Evolutionary conservation across 2,113 vertebrate species (phyloP), one percentile per base, ranked within the genome.

Genomic region (Melanerpes formicivorus): DNA sequence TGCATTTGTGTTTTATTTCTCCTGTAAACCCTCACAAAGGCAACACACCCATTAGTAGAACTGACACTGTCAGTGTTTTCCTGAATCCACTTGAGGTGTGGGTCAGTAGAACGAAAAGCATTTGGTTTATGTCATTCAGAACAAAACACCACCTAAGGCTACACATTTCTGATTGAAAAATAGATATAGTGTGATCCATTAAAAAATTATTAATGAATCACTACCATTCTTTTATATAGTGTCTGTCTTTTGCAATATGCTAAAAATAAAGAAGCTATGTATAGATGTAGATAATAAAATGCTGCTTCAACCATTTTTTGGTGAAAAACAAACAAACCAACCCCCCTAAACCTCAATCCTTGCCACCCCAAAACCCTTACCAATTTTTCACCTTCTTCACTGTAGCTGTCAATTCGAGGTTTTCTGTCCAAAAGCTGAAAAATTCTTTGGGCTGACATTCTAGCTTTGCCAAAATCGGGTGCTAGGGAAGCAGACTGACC

Each of bases 391-490:
- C 93, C 93, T 92, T 97, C 88, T 80, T 97, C 91, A 44, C 89
- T 96, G 48, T 92, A 97, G 94, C 96, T 97, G 63, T 97, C 96
- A 87, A 95, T 97, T 69, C 30, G 23, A 94, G 97, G 91, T 95
- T 97, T 97, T 84, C 86, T 62, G 23, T 93, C 74, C 77, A 97
- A 86, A 93, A 97, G 96, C 7, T 95, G 82, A 67, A 97, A 97
- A 69, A 96, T 97, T 93, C 83, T 96, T 92, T 94, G 97, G 25
- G 88, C 91, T 93, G 88, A 91, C 18, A 93, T 27, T 95, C 55
- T 97, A 90, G 91, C 91, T 96, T 97, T 97, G 40, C 94, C 88
- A 84, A 95, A 98, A 84, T 97, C 95, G 94, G 95, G 94, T 96
- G 78, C 93, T 79, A 97, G 55, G 72, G 95, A 96, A 80, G 93